A percentile compares a stretch with the other conserved stretches of the same genome.
These are phyloP conservation scores for Xenentodon cancila DNA, from an alignment of 2,797 vertebrate genomes.

Conservation along the genomic window DNA sequence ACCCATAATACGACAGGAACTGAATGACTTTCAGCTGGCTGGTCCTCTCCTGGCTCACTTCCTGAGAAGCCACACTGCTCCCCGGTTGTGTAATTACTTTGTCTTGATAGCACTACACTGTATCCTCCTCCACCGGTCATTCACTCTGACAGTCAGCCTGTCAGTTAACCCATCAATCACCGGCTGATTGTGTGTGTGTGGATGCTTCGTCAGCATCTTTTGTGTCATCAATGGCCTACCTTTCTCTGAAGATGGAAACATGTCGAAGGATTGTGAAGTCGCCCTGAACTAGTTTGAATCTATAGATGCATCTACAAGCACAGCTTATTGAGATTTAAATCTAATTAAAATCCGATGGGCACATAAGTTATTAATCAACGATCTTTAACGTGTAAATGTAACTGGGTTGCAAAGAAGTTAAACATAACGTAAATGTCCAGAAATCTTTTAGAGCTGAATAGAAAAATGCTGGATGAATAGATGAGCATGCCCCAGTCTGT, in stretches of 20 bases:
- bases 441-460: too few species aligned
- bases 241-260: not conserved
- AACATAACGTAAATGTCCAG: too few species aligned
- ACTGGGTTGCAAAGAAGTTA: too few species aligned
- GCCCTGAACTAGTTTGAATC: too few species aligned
- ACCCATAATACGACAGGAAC: conserved; percentile 23
- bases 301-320: too few species aligned
- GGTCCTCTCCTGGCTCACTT: conserved; percentile 29
- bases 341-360: too few species aligned
- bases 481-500: too few species aligned
- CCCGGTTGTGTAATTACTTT: conserved; percentile 45
- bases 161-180: conserved; percentile 13
- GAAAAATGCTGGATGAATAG: too few species aligned
- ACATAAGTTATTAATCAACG: too few species aligned
- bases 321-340: too few species aligned
- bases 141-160: conserved; percentile 27
- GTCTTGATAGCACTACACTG: conserved; percentile 27
- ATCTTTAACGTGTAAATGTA: too few species aligned
- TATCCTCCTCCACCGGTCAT: conserved; percentile 32
- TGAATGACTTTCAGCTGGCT: conserved; percentile 38
- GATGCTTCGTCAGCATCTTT: conserved; percentile 14
- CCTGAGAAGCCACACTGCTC: conserved; percentile 35
- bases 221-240: not conserved
- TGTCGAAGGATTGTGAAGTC: not conserved
- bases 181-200: not conserved